Evolutionary conservation across 1,140 invertebrate species (phyloP), one percentile per base, ranked within the genome.

Genomic region (Varroa destructor): DNA sequence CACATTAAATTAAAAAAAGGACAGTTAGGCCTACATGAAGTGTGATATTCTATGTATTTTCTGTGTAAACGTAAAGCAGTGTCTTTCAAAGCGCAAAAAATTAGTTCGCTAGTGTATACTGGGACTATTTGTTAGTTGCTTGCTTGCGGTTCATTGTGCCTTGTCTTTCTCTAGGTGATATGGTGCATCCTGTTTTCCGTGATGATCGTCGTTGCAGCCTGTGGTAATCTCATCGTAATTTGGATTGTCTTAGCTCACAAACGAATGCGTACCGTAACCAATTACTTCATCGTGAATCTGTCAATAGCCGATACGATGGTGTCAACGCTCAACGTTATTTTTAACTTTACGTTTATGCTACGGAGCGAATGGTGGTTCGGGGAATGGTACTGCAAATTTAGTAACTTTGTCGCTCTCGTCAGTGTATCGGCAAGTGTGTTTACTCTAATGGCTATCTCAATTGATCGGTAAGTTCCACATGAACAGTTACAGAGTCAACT

Each of bases 271-370:
- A 94, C 91, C 0, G 91, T 95, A 1, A 96, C 93, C 67, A 97
- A 96, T 81, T 95, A 95, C 78, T 94, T 96, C 79, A 81, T 97
- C 61, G 88, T 95, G n/a, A 97, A 97, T 78, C 80, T 96, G 58
- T 92, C 90, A 73, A 85, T 92, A 37, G 91, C 93, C 14, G 93
- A 97, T 79, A 85, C 91, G 37, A 86, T 95, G 82, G 90, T 94
- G 76, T 91, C 93, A 0, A 87, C 89, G 0, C 81, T 96, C 72
- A 97, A 96, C 79, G 92, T 93, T 74, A 87, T 89, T 73, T 94
- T 95, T 81, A 94, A 93, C 80, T 94, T 90, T 78, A 88, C 87
- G 73, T 95, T 91, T 81, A 92, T 96, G 88, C 81, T 96, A 75
- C 87, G 89, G 77, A 85, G 85, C 14, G 85, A 93, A 80, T 98